A percentile compares a stretch with the other conserved stretches of the same genome.
These are phyloP conservation scores for Psophia crepitans DNA, from an alignment of 2,113 vertebrate genomes.

Conservation along the genomic window DNA sequence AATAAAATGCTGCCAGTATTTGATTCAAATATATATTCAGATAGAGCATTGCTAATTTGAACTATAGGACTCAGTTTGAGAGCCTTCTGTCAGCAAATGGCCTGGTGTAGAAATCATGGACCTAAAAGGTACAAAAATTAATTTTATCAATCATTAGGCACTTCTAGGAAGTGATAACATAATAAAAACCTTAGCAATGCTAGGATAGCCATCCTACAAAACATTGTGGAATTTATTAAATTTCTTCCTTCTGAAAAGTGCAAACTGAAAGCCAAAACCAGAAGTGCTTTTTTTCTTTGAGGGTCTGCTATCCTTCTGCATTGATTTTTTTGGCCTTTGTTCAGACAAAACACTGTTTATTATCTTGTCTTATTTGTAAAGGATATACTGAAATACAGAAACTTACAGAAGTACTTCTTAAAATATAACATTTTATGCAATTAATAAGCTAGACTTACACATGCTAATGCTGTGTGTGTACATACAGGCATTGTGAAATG, in stretches of 20 bases:
- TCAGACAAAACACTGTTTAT: not conserved
- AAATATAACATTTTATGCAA: not conserved
- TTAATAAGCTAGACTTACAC: not conserved
- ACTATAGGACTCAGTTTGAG: not conserved
- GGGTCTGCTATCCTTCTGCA: not conserved
- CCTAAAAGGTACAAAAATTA: not conserved
- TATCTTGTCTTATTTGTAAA: not conserved
- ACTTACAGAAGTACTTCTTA: not conserved
- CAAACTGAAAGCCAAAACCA: not conserved
- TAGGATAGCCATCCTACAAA: not conserved
- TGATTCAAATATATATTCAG: not conserved
- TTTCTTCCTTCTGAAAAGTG: not conserved
- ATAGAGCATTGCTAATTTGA: not conserved
- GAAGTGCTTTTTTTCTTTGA: not conserved
- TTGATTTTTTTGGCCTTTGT: not conserved
- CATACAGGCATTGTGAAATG: not conserved
- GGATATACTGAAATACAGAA: not conserved
- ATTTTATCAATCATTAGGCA: not conserved
- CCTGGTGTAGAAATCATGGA: not conserved
- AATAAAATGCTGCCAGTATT: not conserved
- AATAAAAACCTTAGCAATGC: not conserved
- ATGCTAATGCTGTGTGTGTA: not conserved
- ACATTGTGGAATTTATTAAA: not conserved
- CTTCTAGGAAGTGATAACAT: not conserved
- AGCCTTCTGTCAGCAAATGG: not conserved